These are phyloP conservation scores for Archocentrus centrarchus DNA, from an alignment of 2,113 vertebrate species.

Conservation along the genomic window DNA sequence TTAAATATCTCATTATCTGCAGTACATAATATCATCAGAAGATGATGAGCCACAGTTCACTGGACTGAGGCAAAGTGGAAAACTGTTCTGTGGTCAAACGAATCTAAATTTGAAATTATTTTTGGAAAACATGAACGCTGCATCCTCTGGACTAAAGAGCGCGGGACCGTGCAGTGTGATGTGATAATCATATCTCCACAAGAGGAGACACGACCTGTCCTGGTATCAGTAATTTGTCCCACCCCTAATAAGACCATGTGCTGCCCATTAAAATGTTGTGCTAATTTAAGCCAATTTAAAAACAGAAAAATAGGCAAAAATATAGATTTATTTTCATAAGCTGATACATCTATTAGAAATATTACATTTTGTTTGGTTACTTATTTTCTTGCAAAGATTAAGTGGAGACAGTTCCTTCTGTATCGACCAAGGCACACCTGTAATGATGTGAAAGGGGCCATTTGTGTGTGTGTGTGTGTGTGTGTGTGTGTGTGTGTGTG, in stretches of 20 bases:
- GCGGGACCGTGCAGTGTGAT: background rate
- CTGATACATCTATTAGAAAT: background rate
- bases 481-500: conserved; percentile 53
- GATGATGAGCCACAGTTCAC: accelerated
- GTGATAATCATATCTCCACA: background rate
- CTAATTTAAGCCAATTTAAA: background rate
- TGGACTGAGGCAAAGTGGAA: accelerated
- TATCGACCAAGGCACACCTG: conserved; percentile 63
- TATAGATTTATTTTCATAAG: background rate
- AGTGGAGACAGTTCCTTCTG: background rate
- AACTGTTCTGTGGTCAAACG: background rate
- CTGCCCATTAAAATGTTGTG: background rate
- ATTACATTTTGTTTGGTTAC: background rate
- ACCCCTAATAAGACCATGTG: background rate
- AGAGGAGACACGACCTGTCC: background rate
- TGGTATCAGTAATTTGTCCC: background rate
- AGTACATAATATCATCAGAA: no score
- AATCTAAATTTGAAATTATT: no score
- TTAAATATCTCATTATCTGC: background rate
- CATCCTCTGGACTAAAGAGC: background rate
- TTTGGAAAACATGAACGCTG: background rate
- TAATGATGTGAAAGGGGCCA: conserved; percentile 9
- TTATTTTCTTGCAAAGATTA: background rate
- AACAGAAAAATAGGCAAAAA: background rate
- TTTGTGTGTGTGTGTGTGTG: conserved; percentile 46